Evolutionary conservation across 2,797 vertebrate genomes (phyloP).

Genomic region (Coluber constrictor): DNA sequence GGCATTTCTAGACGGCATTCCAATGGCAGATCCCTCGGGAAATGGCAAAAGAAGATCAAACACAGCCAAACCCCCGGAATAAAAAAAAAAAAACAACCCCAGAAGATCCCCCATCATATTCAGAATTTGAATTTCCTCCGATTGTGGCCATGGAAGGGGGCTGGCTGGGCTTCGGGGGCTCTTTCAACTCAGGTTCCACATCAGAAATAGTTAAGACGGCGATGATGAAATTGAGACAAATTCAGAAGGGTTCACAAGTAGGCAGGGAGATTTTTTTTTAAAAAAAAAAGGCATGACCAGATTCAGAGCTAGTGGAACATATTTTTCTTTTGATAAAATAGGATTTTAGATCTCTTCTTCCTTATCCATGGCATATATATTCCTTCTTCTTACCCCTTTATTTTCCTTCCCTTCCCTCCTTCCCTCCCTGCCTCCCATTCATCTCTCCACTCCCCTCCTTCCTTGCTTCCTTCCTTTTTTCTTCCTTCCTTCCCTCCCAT

Average conservation of each 20-base stretch:
- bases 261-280: neutral
- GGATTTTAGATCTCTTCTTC: neutral
- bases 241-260: neutral
- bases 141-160: neutral
- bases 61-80: neutral
- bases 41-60: constrained; percentile 11
- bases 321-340: neutral
- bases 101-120: neutral
- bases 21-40: neutral
- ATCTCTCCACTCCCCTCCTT: rapidly evolving
- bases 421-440: neutral
- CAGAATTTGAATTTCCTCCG: neutral
- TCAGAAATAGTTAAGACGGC: neutral
- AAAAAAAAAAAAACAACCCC: too few relatives aligned
- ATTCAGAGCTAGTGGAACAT: neutral
- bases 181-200: neutral
- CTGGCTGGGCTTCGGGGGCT: neutral
- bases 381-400: neutral
- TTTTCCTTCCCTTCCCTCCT: neutral
- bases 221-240: neutral
- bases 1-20: neutral
- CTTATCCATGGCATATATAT: neutral
- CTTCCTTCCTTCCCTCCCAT: neutral
- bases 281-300: neutral
- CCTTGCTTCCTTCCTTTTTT: neutral